These are phyloP conservation scores for Gymnothorax reevesii DNA, from an alignment of 2,797 vertebrate genomes.

Conservation along the genomic window DNA sequence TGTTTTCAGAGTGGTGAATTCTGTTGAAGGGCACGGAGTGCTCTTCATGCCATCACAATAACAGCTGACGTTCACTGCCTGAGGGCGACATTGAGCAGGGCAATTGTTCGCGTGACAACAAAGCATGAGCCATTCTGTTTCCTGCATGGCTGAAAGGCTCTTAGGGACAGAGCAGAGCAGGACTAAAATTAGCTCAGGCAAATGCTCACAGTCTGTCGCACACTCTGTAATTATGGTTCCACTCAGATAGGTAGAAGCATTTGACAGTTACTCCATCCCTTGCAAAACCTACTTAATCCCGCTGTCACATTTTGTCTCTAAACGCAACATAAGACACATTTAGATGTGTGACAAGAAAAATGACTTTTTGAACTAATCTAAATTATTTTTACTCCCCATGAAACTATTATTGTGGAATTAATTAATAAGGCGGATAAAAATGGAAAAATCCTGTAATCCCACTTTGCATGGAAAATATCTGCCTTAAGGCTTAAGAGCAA, in stretches of 20 bases:
- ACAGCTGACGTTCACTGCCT: not conserved
- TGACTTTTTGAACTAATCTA: no score
- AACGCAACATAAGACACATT: not conserved
- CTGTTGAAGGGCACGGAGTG: not conserved
- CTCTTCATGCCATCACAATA: not conserved
- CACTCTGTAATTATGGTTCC: slow-evolving; percentile 1
- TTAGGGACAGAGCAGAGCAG: not conserved
- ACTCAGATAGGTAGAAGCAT: not conserved
- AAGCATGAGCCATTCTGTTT: not conserved
- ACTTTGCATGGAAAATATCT: not conserved
- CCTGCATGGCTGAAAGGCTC: not conserved
- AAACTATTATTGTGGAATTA: not conserved
- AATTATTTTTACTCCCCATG: not conserved
- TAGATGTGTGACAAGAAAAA: not conserved
- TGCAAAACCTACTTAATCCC: not conserved
- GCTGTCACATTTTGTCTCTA: not conserved
- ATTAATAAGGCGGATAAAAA: not conserved
- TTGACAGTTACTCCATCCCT: not conserved
- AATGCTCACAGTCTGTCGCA: slow-evolving; percentile 4
- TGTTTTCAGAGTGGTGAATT: not conserved
- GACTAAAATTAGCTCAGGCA: slow-evolving; percentile 14
- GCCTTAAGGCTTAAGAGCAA: not conserved
- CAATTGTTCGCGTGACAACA: slow-evolving; percentile 18
- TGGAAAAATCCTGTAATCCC: not conserved
- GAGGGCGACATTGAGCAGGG: not conserved